Conservation (phyloP, 2,888 invertebrate species). For the Heliconius aoede region DNA sequence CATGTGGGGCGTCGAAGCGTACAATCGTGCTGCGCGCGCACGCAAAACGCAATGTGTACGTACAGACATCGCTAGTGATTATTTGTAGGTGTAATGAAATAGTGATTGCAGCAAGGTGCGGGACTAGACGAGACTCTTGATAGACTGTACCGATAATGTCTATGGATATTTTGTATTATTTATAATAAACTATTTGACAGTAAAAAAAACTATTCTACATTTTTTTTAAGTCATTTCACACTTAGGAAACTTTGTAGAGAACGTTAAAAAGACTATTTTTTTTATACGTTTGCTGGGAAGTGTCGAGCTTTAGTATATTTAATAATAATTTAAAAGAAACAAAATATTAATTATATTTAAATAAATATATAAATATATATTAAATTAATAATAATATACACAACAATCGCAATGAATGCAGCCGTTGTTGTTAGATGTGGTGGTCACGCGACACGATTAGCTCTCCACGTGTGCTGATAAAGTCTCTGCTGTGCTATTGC, state of each 20-base stretch:
- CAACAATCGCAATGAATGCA: slow-evolving; percentile 35
- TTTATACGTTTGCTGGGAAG: not conserved
- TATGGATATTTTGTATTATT: not conserved
- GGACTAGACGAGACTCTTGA: slow-evolving; percentile 36
- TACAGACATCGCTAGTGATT: slow-evolving; percentile 40
- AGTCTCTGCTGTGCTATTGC: slow-evolving; percentile 13
- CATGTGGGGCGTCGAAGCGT: slow-evolving; percentile 68
- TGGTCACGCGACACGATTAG: slow-evolving; percentile 60
- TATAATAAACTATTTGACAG: too few species aligned
- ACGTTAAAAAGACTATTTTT: too few species aligned
- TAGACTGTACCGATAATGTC: not conserved
- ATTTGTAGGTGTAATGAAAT: slow-evolving; percentile 38
- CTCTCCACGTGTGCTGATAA: slow-evolving; percentile 69
- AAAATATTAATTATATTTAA: not conserved
- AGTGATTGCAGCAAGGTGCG: slow-evolving; percentile 47
- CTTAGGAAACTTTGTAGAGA: too few species aligned
- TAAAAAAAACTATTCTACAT: too few species aligned
- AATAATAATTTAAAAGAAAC: not conserved
- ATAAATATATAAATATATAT: not conserved
- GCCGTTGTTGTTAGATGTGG: slow-evolving; percentile 32
- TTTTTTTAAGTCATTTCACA: too few species aligned
- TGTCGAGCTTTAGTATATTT: not conserved
- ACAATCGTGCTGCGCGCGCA: slow-evolving; percentile 64
- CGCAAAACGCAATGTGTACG: slow-evolving; percentile 62
- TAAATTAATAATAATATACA: slow-evolving; percentile 29